Conservation (phyloP, 92 coral and sea anemone species). For the Bergia puertoricense region DNA sequence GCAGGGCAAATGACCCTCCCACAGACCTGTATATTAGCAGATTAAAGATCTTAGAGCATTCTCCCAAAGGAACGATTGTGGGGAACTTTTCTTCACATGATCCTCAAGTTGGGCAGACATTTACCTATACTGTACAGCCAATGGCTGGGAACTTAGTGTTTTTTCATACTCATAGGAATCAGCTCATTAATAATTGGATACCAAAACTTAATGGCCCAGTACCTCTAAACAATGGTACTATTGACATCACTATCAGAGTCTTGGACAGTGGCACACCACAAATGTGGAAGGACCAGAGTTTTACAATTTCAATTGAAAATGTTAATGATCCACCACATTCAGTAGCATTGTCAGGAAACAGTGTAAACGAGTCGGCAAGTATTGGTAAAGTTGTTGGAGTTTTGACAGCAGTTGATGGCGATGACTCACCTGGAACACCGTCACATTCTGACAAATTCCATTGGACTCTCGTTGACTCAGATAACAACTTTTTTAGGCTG, state of each 20-base stretch:
- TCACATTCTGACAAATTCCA: slow-evolving; percentile 65
- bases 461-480: slow-evolving; percentile 65
- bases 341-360: slow-evolving; percentile 62
- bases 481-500: slow-evolving; percentile 63
- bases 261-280: slow-evolving; percentile 80
- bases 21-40: slow-evolving; percentile 48
- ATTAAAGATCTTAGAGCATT: slow-evolving; percentile 64
- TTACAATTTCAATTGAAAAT: slow-evolving; percentile 59
- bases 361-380: slow-evolving; percentile 74
- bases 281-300: slow-evolving; percentile 68
- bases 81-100: slow-evolving; percentile 74
- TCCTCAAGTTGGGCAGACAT: slow-evolving; percentile 67
- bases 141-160: slow-evolving; percentile 43
- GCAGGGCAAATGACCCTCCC: slow-evolving; percentile 91
- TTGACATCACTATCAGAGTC: slow-evolving; percentile 60
- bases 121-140: slow-evolving; percentile 64
- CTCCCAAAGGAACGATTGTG: slow-evolving; percentile 59
- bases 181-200: slow-evolving; percentile 71
- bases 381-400: slow-evolving; percentile 65
- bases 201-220: slow-evolving; percentile 74
- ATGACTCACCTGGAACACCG: slow-evolving; percentile 62
- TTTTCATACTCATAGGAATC: slow-evolving; percentile 59
- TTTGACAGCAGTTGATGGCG: slow-evolving; percentile 82
- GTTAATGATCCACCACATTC: slow-evolving; percentile 91
- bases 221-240: slow-evolving; percentile 46